Percentiles rank a stretch among this genome's conserved stretches.
phyloP scores from a whole-genome alignment of 2,888 invertebrate species.

The Hydroisotoma schaefferi region DNA sequence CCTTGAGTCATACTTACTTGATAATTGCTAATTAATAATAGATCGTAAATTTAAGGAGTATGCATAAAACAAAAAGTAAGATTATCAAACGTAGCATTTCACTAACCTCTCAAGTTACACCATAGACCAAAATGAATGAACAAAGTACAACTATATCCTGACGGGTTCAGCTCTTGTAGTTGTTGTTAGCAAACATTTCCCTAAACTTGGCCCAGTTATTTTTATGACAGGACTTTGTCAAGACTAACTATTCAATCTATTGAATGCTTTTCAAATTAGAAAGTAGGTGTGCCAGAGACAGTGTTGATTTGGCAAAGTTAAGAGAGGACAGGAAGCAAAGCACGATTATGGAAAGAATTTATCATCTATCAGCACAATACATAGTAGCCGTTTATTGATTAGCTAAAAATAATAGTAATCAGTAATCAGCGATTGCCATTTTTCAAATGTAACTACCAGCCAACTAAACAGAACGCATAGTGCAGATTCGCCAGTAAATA shows the following conservation, averaged over 20 bases:
- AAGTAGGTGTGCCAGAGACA: constrained; percentile 5
- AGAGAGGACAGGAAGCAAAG: constrained; percentile 10
- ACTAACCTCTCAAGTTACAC: too few relatives aligned
- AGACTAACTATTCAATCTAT: too few relatives aligned
- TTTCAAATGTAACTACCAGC: neutral
- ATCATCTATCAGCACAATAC: too few relatives aligned
- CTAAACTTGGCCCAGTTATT: constrained; percentile 17
- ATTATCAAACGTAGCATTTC: too few relatives aligned
- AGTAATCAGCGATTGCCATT: neutral
- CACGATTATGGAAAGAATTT: constrained; percentile 1
- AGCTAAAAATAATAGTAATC: neutral
- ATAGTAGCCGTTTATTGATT: neutral
- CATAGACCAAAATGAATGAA: too few relatives aligned
- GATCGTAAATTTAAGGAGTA: too few relatives aligned
- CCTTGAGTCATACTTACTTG: neutral
- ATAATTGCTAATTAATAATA: too few relatives aligned
- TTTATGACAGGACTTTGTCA: constrained; percentile 5
- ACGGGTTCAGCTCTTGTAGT: neutral
- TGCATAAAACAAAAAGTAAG: too few relatives aligned
- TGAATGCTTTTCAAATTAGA: constrained; percentile 11
- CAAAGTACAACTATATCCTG: too few relatives aligned
- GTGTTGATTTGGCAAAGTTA: neutral
- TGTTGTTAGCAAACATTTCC: constrained; percentile 9
- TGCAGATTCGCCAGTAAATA: too few relatives aligned
- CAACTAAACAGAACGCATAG: neutral